Conservation (phyloP, 2,113 vertebrate species). For the Neofelis nebulosa region DNA sequence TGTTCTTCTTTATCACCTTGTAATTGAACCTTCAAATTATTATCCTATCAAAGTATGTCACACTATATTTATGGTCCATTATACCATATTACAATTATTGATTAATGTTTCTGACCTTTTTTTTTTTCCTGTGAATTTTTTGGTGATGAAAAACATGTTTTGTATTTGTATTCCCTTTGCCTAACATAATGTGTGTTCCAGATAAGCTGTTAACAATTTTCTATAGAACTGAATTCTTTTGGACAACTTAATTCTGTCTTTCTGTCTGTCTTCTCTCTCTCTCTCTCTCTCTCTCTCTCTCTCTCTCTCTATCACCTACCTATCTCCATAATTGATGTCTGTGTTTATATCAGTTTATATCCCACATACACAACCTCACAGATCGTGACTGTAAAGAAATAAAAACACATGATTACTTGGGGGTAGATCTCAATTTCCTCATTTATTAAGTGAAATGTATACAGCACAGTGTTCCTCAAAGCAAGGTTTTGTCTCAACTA, state of each 20-base stretch:
- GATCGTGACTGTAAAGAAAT: no score
- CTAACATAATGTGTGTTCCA: background rate
- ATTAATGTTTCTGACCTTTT: background rate
- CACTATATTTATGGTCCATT: background rate
- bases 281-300: background rate
- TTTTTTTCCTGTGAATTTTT: background rate
- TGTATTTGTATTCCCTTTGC: background rate
- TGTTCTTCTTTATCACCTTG: background rate
- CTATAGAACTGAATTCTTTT: background rate
- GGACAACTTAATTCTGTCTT: background rate
- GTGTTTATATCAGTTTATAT: background rate
- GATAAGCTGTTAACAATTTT: background rate
- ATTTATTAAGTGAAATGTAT: background rate
- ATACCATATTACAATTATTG: background rate
- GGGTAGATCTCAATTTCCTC: background rate
- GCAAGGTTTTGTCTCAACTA: background rate
- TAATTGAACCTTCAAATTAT: background rate
- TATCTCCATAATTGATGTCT: background rate
- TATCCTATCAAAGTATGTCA: background rate
- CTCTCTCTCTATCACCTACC: background rate
- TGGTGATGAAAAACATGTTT: background rate
- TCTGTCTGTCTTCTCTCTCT: no score
- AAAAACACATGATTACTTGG: background rate
- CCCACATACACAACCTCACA: background rate
- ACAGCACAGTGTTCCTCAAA: background rate